These are phyloP conservation scores for Aphelinus atriplicis DNA, from an alignment of 1,140 invertebrate genomes.

Conservation along the genomic window DNA sequence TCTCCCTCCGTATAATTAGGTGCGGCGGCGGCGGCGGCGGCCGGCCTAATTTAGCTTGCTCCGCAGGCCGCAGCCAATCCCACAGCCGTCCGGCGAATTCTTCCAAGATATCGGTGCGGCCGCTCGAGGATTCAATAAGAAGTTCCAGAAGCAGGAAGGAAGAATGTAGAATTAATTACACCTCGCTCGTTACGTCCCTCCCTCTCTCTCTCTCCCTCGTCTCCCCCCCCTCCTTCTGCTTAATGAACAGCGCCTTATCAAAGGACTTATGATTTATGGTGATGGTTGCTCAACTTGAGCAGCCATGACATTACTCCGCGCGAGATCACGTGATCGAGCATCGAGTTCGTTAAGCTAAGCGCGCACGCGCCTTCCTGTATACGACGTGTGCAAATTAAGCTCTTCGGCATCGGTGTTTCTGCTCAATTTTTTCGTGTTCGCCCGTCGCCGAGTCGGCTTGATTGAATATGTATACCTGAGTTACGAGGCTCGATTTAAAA, in stretches of 20 bases:
- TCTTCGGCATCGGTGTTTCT: too few species aligned
- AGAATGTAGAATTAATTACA: slow-evolving; percentile 36
- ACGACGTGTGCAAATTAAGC: neutral
- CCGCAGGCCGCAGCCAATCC: too few species aligned
- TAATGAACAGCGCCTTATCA: slow-evolving; percentile 29
- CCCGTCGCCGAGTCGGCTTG: too few species aligned
- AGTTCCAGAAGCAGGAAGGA: slow-evolving; percentile 24
- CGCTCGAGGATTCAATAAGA: slow-evolving; percentile 21
- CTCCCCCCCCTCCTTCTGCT: too few species aligned
- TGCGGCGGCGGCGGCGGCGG: neutral
- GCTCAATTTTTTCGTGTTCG: too few species aligned
- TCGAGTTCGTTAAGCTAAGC: neutral
- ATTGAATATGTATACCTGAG: too few species aligned
- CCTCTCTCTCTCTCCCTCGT: neutral
- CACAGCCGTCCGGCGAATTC: slow-evolving; percentile 16
- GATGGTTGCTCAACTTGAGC: slow-evolving; percentile 7
- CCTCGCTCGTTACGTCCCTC: neutral
- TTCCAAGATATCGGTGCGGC: slow-evolving; percentile 25
- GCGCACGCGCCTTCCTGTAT: neutral
- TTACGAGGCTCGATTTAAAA: too few species aligned
- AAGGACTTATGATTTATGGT: slow-evolving; percentile 33
- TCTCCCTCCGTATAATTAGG: slow-evolving; percentile 16
- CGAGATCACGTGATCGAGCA: neutral
- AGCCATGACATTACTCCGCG: neutral
- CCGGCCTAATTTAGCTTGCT: slow-evolving; percentile 8